Evolutionary conservation across 2,113 vertebrate genomes (phyloP).

Genomic region (Gorsachius goisagi): DNA sequence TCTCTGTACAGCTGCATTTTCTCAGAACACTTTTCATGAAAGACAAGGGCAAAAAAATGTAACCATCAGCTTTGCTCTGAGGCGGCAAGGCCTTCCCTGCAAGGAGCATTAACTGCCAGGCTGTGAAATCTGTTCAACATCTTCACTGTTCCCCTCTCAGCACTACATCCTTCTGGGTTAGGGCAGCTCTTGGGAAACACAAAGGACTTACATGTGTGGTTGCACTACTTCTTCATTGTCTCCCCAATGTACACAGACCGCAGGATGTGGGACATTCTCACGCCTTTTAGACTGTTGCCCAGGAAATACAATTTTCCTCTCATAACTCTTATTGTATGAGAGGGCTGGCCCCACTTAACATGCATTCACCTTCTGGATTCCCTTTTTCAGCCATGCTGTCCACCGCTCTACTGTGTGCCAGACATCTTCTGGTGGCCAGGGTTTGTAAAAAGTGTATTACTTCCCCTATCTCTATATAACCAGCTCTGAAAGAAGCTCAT

Average conservation of each 20-base stretch:
- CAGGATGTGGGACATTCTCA: background rate
- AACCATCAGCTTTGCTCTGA: background rate
- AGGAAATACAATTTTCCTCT: background rate
- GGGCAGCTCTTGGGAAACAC: background rate
- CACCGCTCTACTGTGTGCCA: background rate
- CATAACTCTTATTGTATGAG: background rate
- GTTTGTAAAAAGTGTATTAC: background rate
- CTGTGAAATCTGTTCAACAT: background rate
- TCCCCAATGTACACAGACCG: background rate
- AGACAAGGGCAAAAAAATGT: background rate
- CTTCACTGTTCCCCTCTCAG: background rate
- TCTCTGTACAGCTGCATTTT: background rate
- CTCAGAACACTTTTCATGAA: background rate
- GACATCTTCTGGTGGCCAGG: background rate
- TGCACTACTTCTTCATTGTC: background rate
- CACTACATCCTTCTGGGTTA: background rate
- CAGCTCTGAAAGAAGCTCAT: background rate
- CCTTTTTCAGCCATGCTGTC: background rate
- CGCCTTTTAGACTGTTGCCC: background rate
- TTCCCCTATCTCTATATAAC: background rate
- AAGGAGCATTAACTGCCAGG: background rate
- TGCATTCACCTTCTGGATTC: background rate
- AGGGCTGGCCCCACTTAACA: background rate
- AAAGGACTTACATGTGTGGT: background rate
- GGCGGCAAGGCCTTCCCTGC: background rate